A percentile compares a stretch with the other conserved stretches of the same genome.
phyloP scores from a whole-genome alignment of 2,113 vertebrate genomes.

The Crotalus tigris region DNA sequence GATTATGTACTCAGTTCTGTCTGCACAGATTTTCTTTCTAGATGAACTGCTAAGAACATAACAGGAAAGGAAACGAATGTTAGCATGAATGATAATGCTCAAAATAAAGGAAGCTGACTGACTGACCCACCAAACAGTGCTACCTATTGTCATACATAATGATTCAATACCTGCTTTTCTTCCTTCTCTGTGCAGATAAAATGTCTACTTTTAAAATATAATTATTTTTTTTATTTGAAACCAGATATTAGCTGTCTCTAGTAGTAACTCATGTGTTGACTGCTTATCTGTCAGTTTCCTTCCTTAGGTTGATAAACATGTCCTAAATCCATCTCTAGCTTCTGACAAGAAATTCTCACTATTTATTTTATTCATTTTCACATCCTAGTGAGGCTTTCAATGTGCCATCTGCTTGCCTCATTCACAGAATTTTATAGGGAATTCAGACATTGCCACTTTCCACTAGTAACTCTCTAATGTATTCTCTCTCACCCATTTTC shows the following conservation, averaged over 20 bases:
- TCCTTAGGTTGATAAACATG: constrained; percentile 20
- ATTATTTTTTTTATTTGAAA: constrained; percentile 63
- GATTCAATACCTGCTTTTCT: constrained; percentile 48
- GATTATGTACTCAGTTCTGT: constrained; percentile 55
- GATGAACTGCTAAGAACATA: constrained; percentile 15
- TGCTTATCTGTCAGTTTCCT: constrained; percentile 32
- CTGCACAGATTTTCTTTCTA: constrained; percentile 50
- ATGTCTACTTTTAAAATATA: constrained; percentile 58
- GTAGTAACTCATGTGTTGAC: constrained; percentile 56
- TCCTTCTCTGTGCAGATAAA: constrained; percentile 56
- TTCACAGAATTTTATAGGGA: neutral
- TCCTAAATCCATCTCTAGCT: constrained; percentile 16
- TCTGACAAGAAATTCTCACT: neutral
- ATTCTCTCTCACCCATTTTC: neutral
- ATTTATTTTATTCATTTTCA: neutral
- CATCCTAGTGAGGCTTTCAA: neutral
- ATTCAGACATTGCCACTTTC: neutral
- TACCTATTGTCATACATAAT: constrained; percentile 51
- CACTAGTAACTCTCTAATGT: neutral
- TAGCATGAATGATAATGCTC: constrained; percentile 61
- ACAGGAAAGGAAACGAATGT: constrained; percentile 54
- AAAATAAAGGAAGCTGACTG: constrained; percentile 44
- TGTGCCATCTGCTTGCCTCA: neutral
- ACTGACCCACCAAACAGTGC: constrained; percentile 56
- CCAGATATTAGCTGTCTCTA: constrained; percentile 49